Evolutionary conservation across 2,888 invertebrate genomes (phyloP), one percentile per base, ranked within the genome.

Genomic region (Habroteleia sp.): DNA sequence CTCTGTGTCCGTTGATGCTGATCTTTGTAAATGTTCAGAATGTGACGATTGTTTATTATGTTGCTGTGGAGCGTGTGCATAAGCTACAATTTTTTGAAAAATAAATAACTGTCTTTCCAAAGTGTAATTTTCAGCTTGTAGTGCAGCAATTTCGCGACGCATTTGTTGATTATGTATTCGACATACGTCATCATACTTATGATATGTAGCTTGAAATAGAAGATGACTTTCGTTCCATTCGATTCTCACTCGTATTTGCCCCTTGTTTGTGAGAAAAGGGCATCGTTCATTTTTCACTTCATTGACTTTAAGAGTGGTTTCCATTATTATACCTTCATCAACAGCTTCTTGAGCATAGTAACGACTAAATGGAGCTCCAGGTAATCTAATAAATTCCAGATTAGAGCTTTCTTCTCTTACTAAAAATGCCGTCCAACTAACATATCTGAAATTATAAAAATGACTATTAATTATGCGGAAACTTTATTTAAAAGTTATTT

Each of bases 191-290:
- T 95, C 95, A 87, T 95, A 94, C 84, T 94, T 93, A 89, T 95
- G 94, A 88, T 95, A 95, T 72, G 93, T 93, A 72, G 95, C 94
- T 87, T 94, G 94, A 87, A 94, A 94, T 65, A 95, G 91, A 60
- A 95, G 90, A 83, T 95, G 94, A 50, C 94, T 94, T 86, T 95
- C 95, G 81, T 93, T 92, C 95, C 95, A 95, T 84, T 95, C 95
- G 46, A 95, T 91, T 78, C 95, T 93, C 14, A 95, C 92, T 10
- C 93, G 91, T 46, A 95, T 90, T 80, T 93, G 93, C 44, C 93
- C 93, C 76, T 94, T 93, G 66, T 93, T 91, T 76, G 94, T 93
- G 79, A 94, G 87, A 85, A 92, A 94, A 39, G 93, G 91, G 86
- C 93, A 93, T 56, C 91, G 91, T 11, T 93, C 90, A 66, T 93